Percentiles rank a stretch among this genome's conserved stretches.
These are phyloP conservation scores for Ditula angustiorana DNA, from an alignment of 2,888 invertebrate genomes.

Conservation along the genomic window DNA sequence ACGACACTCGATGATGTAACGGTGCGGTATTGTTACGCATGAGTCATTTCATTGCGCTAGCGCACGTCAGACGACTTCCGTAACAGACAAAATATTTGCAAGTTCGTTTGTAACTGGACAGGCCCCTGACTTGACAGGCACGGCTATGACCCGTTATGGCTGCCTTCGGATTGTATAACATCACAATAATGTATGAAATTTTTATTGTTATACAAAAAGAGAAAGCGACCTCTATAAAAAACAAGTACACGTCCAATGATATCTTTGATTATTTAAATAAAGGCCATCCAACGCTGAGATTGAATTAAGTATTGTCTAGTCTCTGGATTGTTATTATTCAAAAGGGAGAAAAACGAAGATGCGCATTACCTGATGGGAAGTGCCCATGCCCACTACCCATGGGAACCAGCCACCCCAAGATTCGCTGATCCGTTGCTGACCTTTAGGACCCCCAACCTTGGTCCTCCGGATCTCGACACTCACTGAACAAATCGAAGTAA, in stretches of 20 bases:
- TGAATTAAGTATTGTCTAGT: too few relatives aligned
- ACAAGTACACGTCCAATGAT: background rate
- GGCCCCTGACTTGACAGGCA: background rate
- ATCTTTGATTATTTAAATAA: too few relatives aligned
- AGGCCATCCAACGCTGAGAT: too few relatives aligned
- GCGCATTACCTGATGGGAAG: too few relatives aligned
- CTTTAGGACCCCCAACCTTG: too few relatives aligned
- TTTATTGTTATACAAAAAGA: slow-evolving; percentile 11
- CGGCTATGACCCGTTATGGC: background rate
- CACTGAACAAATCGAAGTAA: too few relatives aligned
- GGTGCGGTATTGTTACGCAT: slow-evolving; percentile 34
- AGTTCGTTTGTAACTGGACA: background rate
- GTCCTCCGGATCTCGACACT: too few relatives aligned
- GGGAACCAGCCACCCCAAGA: too few relatives aligned
- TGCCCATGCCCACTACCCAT: too few relatives aligned
- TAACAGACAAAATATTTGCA: slow-evolving; percentile 17
- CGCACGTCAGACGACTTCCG: slow-evolving; percentile 30
- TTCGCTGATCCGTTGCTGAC: too few relatives aligned
- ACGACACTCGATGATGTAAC: slow-evolving; percentile 44
- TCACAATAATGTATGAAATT: background rate
- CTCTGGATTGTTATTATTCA: too few relatives aligned
- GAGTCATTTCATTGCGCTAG: slow-evolving; percentile 48
- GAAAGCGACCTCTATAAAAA: slow-evolving; percentile 23
- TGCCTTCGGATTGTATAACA: background rate
- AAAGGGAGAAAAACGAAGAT: too few relatives aligned